Evolutionary conservation across 2,113 vertebrate species (phyloP).

Genomic region (Lipophrys pholis): DNA sequence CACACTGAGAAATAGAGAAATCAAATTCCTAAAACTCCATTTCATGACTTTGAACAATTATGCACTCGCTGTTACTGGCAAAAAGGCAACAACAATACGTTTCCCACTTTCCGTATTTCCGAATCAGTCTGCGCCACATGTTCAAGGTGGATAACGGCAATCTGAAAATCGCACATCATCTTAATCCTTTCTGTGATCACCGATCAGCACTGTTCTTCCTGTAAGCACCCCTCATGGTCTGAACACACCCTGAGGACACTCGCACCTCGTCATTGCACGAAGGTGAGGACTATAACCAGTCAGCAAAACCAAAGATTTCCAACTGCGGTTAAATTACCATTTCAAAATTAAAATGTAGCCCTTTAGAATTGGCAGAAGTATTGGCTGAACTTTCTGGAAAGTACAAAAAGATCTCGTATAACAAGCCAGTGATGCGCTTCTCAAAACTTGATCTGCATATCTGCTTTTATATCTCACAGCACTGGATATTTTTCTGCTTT

Average conservation of each 20-base stretch:
- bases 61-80: not conserved
- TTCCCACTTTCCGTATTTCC: not conserved
- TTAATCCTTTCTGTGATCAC: not conserved
- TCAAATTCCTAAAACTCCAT: not conserved
- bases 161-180: not conserved
- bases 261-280: not conserved
- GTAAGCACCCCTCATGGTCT: not conserved
- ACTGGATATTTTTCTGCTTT: not conserved
- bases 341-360: slow-evolving; percentile 11
- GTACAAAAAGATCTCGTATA: not conserved
- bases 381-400: slow-evolving; percentile 5
- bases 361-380: not conserved
- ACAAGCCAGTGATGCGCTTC: not conserved
- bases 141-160: not conserved
- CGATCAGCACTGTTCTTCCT: not conserved
- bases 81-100: not conserved
- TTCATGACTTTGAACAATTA: not conserved
- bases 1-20: not conserved
- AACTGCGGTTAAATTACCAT: not conserved
- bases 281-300: not conserved
- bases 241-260: slow-evolving; percentile 11
- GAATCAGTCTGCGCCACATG: not conserved
- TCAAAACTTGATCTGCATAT: slow-evolving; percentile 10
- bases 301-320: not conserved
- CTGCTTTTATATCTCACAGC: slow-evolving; percentile 20